Percentiles rank a stretch among this genome's conserved stretches.
Conservation (phyloP, 2,888 invertebrate species). For the Melikaiella ostensackeni region DNA sequence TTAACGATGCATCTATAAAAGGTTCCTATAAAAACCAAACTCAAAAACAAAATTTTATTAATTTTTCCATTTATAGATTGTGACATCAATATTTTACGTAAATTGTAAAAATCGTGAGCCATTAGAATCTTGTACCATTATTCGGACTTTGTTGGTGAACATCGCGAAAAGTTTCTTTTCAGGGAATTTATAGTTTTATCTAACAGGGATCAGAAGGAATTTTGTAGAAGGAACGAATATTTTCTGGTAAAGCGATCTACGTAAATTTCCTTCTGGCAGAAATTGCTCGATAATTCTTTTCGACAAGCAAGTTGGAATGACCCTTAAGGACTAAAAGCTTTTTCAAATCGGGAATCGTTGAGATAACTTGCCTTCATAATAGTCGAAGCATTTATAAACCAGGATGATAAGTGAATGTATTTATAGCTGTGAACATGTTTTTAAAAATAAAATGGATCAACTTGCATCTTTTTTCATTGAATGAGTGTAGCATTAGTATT, state of each 20-base stretch:
- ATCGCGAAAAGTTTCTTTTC: neutral
- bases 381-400: neutral
- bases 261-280: slow-evolving; percentile 16
- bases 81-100: no score
- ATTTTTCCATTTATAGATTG: no score
- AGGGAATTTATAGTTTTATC: slow-evolving; percentile 23
- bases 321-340: slow-evolving; percentile 10
- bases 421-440: no score
- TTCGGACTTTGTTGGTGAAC: neutral
- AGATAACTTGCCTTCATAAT: neutral
- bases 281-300: slow-evolving; percentile 34
- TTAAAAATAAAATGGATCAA: no score
- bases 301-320: slow-evolving; percentile 15
- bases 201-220: slow-evolving; percentile 8
- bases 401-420: no score
- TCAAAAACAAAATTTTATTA: no score
- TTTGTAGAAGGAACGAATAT: slow-evolving; percentile 10
- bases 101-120: no score
- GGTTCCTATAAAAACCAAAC: no score
- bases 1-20: no score
- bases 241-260: slow-evolving; percentile 29
- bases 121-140: no score
- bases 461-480: no score
- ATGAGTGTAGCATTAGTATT: no score
- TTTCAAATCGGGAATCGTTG: neutral